Evolutionary conservation across 2,888 invertebrate species (phyloP).

Genomic region (Lottia scabra): DNA sequence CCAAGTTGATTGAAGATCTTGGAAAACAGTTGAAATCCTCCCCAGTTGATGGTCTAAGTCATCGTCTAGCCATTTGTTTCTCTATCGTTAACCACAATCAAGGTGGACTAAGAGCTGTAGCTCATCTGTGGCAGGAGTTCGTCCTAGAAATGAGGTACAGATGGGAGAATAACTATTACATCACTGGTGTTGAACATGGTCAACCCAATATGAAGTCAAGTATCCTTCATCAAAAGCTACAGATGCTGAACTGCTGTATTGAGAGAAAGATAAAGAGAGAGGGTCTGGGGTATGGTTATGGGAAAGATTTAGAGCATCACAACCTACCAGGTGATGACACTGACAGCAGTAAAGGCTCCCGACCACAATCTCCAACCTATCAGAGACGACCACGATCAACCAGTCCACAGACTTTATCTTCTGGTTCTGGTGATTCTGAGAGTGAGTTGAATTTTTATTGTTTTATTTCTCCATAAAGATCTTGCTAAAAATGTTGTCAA

Average conservation of each 20-base stretch:
- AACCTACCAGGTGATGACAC: background rate
- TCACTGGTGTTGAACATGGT: slow-evolving; percentile 76
- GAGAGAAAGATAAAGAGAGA: slow-evolving; percentile 70
- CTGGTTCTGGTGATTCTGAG: background rate
- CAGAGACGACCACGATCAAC: background rate
- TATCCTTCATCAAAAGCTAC: slow-evolving; percentile 91
- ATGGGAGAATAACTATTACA: slow-evolving; percentile 77
- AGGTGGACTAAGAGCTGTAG: slow-evolving; percentile 77
- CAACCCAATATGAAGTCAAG: slow-evolving; percentile 90
- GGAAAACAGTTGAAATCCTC: slow-evolving; percentile 80
- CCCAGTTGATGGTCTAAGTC: slow-evolving; percentile 81
- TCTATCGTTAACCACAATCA: slow-evolving; percentile 63
- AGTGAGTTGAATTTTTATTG: no score
- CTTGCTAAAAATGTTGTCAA: no score
- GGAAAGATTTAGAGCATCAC: slow-evolving; percentile 21
- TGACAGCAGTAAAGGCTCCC: background rate
- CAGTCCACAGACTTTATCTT: background rate
- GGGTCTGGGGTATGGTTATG: slow-evolving; percentile 33
- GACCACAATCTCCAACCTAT: background rate
- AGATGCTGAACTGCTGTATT: slow-evolving; percentile 77
- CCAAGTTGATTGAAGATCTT: slow-evolving; percentile 44
- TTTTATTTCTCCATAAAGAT: no score
- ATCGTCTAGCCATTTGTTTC: slow-evolving; percentile 82
- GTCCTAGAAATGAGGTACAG: slow-evolving; percentile 88
- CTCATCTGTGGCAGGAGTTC: slow-evolving; percentile 95